These are phyloP conservation scores for fruit fly (Drosophila melanogaster) DNA, from an alignment of 1,140 invertebrate genomes.

Conservation along the genomic window DNA sequence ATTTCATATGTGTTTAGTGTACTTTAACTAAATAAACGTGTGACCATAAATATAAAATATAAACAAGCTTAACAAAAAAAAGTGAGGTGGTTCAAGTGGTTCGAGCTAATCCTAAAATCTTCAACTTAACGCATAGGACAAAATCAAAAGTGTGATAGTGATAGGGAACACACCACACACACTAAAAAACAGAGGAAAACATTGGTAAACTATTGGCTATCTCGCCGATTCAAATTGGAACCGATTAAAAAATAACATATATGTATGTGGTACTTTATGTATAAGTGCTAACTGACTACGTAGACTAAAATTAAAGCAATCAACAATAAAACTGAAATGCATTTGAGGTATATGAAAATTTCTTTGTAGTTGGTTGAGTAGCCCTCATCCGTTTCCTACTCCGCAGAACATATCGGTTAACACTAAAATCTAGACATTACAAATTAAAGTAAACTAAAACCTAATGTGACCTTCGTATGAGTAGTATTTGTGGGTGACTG, in stretches of 20 bases:
- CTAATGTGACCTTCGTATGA: conserved; percentile 75
- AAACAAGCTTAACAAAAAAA: conserved; percentile 74
- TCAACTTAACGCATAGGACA: conserved; percentile 53
- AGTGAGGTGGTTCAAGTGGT: conserved; percentile 81
- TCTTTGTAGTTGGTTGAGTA: conserved; percentile 84
- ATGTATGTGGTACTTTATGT: conserved; percentile 19
- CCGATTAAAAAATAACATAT: conserved; percentile 40
- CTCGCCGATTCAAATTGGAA: conserved; percentile 6
- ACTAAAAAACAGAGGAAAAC: conserved; percentile 33
- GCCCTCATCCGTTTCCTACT: conserved; percentile 33
- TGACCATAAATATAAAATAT: conserved; percentile 58
- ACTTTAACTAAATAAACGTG: conserved; percentile 55
- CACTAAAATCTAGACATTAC: conserved; percentile 39
- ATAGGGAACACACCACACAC: conserved; percentile 2
- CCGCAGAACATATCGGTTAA: conserved; percentile 41
- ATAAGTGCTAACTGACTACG: conserved; percentile 35
- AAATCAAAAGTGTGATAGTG: conserved; percentile 25
- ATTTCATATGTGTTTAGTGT: conserved; percentile 11
- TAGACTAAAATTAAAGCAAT: conserved; percentile 75
- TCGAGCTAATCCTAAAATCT: conserved; percentile 63
- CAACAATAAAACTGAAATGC: conserved; percentile 84
- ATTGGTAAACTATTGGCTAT: conserved; percentile 37
- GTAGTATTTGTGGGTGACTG: conserved; percentile 72
- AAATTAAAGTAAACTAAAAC: conserved; percentile 53
- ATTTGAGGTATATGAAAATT: conserved; percentile 85